A percentile compares a stretch with the other conserved stretches of the same genome.
phyloP scores from a whole-genome alignment of 2,113 vertebrate species.

The Rhinogobius similis region DNA sequence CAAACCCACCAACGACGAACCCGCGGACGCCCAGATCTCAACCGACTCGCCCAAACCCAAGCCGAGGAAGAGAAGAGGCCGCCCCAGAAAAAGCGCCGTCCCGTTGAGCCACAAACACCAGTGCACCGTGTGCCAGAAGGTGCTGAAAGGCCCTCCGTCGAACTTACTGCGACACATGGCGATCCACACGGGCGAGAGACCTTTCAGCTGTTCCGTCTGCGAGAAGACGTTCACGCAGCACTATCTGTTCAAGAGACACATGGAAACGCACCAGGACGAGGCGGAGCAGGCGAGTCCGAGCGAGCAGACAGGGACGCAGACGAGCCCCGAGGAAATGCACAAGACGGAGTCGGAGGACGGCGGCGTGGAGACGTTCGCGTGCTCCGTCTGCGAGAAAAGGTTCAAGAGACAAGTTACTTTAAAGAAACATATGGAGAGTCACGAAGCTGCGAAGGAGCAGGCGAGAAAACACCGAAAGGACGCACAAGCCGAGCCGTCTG shows the following conservation, averaged over 20 bases:
- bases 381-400: neutral
- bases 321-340: neutral
- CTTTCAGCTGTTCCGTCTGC: neutral
- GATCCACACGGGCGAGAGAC: neutral
- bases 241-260: neutral
- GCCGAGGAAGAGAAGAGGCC: neutral
- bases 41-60: neutral
- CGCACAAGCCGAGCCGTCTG: neutral
- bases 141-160: neutral
- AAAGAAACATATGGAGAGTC: neutral
- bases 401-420: neutral
- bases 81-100: neutral
- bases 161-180: neutral
- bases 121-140: neutral
- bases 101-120: neutral
- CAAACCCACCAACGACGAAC: neutral
- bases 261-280: neutral
- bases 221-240: neutral
- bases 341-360: neutral
- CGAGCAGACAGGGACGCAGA: neutral
- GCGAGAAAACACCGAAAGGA: neutral
- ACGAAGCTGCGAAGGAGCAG: neutral
- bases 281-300: neutral
- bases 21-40: neutral
- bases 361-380: neutral